Conservation (phyloP, 2,888 invertebrate species). For the Andrena haemorrhoa region DNA sequence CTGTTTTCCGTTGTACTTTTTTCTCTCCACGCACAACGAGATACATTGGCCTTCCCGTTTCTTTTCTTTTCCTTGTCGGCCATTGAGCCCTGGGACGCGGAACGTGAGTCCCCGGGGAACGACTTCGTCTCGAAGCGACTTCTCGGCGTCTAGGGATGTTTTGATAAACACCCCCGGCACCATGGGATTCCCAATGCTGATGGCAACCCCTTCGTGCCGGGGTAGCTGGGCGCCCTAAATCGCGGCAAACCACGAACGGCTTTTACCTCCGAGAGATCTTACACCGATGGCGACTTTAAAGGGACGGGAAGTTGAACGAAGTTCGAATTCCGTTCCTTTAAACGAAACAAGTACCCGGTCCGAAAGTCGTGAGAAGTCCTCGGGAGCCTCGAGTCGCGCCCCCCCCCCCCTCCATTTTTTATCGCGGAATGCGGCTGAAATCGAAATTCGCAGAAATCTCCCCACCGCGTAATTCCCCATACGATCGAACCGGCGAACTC, state of each 20-base stretch:
- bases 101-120: constrained; percentile 9
- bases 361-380: constrained; percentile 22
- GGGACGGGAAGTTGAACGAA: constrained; percentile 18
- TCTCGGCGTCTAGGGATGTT: not conserved
- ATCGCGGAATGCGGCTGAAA: constrained; percentile 16
- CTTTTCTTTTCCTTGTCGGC: not conserved
- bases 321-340: constrained; percentile 28
- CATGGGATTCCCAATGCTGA: constrained; percentile 29
- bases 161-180: constrained; percentile 27
- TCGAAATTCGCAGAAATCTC: constrained; percentile 33
- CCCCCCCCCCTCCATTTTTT: not conserved
- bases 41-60: not conserved
- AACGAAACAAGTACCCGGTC: constrained; percentile 4
- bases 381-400: not conserved
- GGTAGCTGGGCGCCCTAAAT: constrained; percentile 1
- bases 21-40: not conserved
- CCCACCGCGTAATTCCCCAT: constrained; percentile 15
- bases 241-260: not conserved
- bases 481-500: constrained; percentile 24
- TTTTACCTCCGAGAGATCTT: not conserved
- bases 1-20: constrained; percentile 37
- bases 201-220: constrained; percentile 49
- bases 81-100: constrained; percentile 6
- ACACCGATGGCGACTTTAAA: not conserved
- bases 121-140: not conserved